A percentile compares a stretch with the other conserved stretches of the same genome.
These are phyloP conservation scores for Atopsyche davidsoni DNA, from an alignment of 1,140 invertebrate genomes.

Conservation along the genomic window DNA sequence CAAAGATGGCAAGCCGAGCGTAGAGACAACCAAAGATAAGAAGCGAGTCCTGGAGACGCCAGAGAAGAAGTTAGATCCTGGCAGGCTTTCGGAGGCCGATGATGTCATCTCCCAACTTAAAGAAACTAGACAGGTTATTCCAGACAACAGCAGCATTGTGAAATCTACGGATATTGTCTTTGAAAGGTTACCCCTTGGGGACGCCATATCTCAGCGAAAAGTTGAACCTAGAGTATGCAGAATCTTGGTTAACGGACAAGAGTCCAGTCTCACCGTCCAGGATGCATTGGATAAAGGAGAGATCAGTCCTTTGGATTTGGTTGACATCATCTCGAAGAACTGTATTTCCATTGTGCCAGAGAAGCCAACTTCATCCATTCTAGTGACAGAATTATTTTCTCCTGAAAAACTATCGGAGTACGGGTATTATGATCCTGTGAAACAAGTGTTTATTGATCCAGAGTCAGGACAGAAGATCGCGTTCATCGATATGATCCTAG, in stretches of 20 bases:
- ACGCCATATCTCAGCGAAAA: constrained; percentile 67
- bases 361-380: constrained; percentile 37
- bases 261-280: constrained; percentile 54
- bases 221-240: constrained; percentile 69
- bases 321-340: constrained; percentile 50
- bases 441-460: constrained; percentile 72
- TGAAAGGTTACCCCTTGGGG: constrained; percentile 52
- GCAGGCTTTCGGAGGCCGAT: too few species aligned
- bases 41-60: too few species aligned
- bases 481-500: constrained; percentile 70
- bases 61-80: too few species aligned
- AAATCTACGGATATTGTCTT: constrained; percentile 28
- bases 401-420: constrained; percentile 60
- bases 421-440: constrained; percentile 68
- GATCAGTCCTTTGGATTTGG: constrained; percentile 60
- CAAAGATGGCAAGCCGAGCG: constrained; percentile 2
- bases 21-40: too few species aligned
- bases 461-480: constrained; percentile 64
- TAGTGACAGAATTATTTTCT: constrained; percentile 55
- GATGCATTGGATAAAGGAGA: constrained; percentile 57
- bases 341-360: constrained; percentile 39
- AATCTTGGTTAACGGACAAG: constrained; percentile 52
- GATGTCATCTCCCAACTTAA: neutral
- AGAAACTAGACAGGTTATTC: neutral
- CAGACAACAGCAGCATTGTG: too few species aligned